Evolutionary conservation across 1,140 invertebrate species (phyloP).

Genomic region (Cotesia chilonis): DNA sequence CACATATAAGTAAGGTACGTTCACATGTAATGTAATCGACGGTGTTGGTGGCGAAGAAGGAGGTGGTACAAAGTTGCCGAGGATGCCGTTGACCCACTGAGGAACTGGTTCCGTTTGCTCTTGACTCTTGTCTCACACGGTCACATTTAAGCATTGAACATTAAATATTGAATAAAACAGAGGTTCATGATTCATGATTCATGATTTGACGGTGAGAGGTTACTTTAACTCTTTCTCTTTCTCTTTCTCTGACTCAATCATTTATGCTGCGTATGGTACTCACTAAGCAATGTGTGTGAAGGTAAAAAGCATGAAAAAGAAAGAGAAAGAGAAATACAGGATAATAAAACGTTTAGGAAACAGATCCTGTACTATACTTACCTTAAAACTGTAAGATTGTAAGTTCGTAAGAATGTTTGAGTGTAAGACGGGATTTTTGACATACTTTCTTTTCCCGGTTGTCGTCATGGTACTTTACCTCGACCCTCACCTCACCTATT

Average conservation of each 20-base stretch:
- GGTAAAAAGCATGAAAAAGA: slow-evolving; percentile 24
- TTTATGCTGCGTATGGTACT: background rate
- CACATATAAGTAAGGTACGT: no score
- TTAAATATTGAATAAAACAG: background rate
- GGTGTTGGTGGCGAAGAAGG: slow-evolving; percentile 17
- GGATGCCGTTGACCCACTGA: slow-evolving; percentile 64
- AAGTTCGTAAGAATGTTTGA: no score
- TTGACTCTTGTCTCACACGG: slow-evolving; percentile 43
- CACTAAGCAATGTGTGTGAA: slow-evolving; percentile 17
- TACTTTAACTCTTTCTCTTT: slow-evolving; percentile 8
- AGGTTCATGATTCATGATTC: slow-evolving; percentile 5
- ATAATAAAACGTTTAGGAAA: no score
- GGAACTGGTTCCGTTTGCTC: slow-evolving; percentile 63
- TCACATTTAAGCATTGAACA: slow-evolving; percentile 18
- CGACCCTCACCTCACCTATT: slow-evolving; percentile 58
- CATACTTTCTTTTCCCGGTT: slow-evolving; percentile 59
- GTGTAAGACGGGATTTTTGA: slow-evolving; percentile 57
- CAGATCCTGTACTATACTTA: background rate
- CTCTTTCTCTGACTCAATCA: background rate
- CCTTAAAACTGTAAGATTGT: slow-evolving; percentile 33
- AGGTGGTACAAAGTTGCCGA: slow-evolving; percentile 1
- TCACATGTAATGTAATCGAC: background rate
- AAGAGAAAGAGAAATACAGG: slow-evolving; percentile 30
- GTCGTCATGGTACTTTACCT: slow-evolving; percentile 49
- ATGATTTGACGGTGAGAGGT: slow-evolving; percentile 36